Evolutionary conservation across 2,888 invertebrate genomes (phyloP), one percentile per base, ranked within the genome.

Genomic region (Eristalis intricaria): DNA sequence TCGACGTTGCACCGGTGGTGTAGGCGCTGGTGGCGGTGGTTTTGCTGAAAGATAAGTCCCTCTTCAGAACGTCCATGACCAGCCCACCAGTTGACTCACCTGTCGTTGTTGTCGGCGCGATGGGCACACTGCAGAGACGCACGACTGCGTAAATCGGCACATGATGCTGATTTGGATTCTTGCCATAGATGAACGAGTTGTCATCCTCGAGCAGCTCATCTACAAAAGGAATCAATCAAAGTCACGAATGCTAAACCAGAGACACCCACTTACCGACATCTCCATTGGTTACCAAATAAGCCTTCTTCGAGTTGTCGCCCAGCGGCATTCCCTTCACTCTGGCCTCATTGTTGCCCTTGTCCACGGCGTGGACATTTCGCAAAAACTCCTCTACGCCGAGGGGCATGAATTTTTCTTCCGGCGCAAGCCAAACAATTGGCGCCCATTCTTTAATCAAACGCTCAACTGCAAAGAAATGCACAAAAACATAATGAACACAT

Each of bases 351-450:
- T 91, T 90, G 73, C 75, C 69, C 43, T 92, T 92, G 76, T 91
- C 92, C 90, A 92, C 92, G 5, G 93, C 92, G 89, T 93, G 93
- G 4, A 95, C 94, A 91, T 95, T 93, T 80, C 94, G 92, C 70
- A 96, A 92, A 91, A 95, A 96, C 88, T 95, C 94, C 65, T 95
- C 94, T 1, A 95, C 95, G 74, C 94, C 94, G 75, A 94, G 92
- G 0, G 96, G 96, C 92, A 95, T 93, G 90, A 94, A 96, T 91
- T 94, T 93, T 92, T 96, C 96, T 77, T 94, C 94, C 1, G 95
- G 95, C 70, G 95, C 95, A 69, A 96, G 92, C 95, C 95, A 95
- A 29, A 96, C 94, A 65, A 95, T 90, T 4, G 96, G 96, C 1
- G 96, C 95, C 95, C 95, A 96, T 91, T 94, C 93, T 80, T 91